Base-by-base conservation (phyloP, 53 echinoderm and acorn worm species). In the Arbacia lixula region DNA sequence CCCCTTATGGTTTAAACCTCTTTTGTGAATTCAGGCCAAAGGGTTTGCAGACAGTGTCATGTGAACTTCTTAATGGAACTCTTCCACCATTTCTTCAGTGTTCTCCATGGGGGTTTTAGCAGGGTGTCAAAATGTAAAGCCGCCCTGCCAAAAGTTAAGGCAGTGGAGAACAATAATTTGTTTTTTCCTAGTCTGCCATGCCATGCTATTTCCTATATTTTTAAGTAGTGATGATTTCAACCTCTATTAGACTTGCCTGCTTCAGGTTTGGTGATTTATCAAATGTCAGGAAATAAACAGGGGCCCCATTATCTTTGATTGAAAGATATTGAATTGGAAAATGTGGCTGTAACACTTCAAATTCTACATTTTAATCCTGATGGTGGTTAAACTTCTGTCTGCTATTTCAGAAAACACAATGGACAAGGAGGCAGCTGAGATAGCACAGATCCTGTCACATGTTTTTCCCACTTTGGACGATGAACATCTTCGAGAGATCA, bases 401-500 rank as follows among this genome's bases (percentile, higher is more conserved):
- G 79, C 60, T 79, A 22, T 79, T 79, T 58, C 79, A 79, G 79
- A 79, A 79, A 79, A 60, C 79, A 60, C 1, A 79, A 79, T 79
- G 79, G 79, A 57, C 79, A 79, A 79, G 36, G 54, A 79, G 79
- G 79, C 57, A 58, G 60, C 61, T 14, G 79, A 79, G 61, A 58
- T 79, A 79, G 40, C 79, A 60, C 79, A 79, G 56, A 37, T 79
- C 58, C 79, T 79, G 36, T 79, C 79, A 56, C 60, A 57, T 36
- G 79, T 79, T 79, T 79, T 79, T 38, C 79, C 79, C 60, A 58
- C 79, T 58, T 79, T 79, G 79, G 79, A 79, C 79, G 38, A 36
- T 79, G 60, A 56, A 42, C 39, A 72, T 79, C 58, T 79, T 79
- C 34, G 22, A 79, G 79, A 79, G 39, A 79, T 79, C 57, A 58